A percentile compares a stretch with the other conserved stretches of the same genome.
These are phyloP conservation scores for Minunthozetes semirufus DNA, from an alignment of 2,888 invertebrate species.

Conservation along the genomic window DNA sequence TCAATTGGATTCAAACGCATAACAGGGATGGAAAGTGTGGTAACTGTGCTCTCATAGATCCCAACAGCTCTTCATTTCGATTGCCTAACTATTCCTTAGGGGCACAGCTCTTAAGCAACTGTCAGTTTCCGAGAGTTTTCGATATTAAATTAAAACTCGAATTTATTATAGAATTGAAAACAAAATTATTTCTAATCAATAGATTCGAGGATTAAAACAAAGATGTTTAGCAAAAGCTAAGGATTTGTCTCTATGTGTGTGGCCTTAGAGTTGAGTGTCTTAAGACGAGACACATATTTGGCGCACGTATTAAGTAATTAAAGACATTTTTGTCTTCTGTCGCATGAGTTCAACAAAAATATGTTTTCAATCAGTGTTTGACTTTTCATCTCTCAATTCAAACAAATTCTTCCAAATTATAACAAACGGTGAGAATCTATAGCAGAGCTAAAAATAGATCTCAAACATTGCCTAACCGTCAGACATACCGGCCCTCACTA, in stretches of 20 bases:
- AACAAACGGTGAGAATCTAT: too few relatives aligned
- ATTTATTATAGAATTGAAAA: too few relatives aligned
- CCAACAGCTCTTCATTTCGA: too few relatives aligned
- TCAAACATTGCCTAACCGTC: too few relatives aligned
- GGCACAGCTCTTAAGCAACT: not conserved
- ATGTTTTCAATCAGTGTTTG: constrained; percentile 4
- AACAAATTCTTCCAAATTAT: too few relatives aligned
- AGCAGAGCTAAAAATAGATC: too few relatives aligned
- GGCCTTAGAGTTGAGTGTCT: not conserved
- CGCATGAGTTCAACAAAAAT: too few relatives aligned
- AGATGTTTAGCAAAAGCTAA: not conserved
- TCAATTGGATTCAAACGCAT: not conserved
- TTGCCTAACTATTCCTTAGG: not conserved
- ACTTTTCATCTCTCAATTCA: not conserved
- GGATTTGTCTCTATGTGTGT: not conserved
- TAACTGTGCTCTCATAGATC: constrained; percentile 3
- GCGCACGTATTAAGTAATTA: not conserved
- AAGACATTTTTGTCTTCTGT: not conserved
- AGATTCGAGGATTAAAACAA: not conserved
- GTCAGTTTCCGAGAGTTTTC: not conserved
- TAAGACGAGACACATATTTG: constrained; percentile 1
- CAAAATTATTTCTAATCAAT: not conserved
- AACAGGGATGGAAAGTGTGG: too few relatives aligned
- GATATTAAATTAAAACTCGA: not conserved
- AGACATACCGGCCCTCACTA: too few relatives aligned